Evolutionary conservation across 2,888 invertebrate species (phyloP).

Genomic region (Parochlus steinenii): DNA sequence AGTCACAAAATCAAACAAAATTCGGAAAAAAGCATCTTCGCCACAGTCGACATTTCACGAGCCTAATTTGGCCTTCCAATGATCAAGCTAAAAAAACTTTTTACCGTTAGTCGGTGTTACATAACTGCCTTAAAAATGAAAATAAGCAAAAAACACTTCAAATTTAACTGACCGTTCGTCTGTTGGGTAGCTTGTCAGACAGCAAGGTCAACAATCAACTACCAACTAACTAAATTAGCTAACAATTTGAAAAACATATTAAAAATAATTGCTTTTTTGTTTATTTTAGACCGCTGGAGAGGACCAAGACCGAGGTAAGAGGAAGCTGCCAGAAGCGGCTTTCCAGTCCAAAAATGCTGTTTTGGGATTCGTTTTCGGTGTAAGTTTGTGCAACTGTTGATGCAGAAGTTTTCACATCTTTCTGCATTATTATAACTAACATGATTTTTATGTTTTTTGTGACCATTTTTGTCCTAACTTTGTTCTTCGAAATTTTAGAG

Average conservation of each 20-base stretch:
- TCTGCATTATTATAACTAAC: no score
- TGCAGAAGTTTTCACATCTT: not conserved
- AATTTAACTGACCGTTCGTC: no score
- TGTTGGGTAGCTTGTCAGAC: no score
- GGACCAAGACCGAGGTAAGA: constrained; percentile 45
- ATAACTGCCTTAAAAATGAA: no score
- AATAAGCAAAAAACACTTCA: no score
- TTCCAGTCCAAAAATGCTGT: constrained; percentile 65
- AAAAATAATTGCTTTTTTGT: constrained; percentile 14
- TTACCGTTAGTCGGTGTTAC: no score
- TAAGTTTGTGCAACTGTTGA: constrained; percentile 34
- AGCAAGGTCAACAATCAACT: not conserved
- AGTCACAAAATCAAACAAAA: no score
- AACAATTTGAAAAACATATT: constrained; percentile 3
- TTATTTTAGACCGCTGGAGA: constrained; percentile 33
- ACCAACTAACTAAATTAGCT: not conserved
- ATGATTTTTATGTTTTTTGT: no score
- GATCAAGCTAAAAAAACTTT: no score
- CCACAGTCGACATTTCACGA: no score
- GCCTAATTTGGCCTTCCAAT: no score
- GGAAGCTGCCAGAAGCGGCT: constrained; percentile 50
- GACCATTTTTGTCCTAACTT: not conserved
- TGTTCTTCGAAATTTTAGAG: not conserved
- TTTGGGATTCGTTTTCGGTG: constrained; percentile 68
- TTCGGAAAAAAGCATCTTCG: no score